Conservation (phyloP, 2,888 invertebrate genomes). For the Gibbula magus region DNA sequence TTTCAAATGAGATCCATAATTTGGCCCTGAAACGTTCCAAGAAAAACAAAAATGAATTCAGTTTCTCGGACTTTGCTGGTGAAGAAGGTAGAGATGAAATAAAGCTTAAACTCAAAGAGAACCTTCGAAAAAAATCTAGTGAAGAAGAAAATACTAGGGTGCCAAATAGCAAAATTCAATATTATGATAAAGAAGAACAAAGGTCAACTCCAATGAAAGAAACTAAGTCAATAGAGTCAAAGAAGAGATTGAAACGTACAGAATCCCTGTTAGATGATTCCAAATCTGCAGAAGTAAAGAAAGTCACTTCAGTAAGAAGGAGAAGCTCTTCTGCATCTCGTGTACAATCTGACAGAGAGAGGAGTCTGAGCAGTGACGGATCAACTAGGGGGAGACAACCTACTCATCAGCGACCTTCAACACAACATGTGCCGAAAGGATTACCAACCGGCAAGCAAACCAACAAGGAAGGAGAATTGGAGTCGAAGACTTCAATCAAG, state of each 20-base stretch:
- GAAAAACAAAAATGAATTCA: neutral
- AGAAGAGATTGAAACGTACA: neutral
- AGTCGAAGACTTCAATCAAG: conserved; percentile 14
- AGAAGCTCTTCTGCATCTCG: conserved; percentile 19
- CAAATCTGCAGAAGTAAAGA: neutral
- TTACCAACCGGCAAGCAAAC: neutral
- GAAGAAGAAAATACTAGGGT: neutral
- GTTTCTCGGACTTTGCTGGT: neutral
- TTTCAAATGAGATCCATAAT: neutral
- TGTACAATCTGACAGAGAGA: neutral
- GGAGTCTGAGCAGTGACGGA: neutral
- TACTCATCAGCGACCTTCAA: neutral
- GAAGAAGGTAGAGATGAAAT: conserved; percentile 14
- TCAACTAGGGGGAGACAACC: conserved; percentile 9
- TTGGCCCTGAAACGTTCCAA: too few species aligned
- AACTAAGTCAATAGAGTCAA: neutral
- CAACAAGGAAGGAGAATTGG: neutral
- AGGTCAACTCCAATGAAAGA: neutral
- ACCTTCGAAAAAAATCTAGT: neutral
- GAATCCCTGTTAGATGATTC: neutral
- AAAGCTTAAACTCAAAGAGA: neutral
- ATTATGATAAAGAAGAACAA: neutral
- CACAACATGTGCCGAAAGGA: neutral
- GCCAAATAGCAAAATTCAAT: neutral
- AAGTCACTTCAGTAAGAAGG: neutral